Evolutionary conservation across 2,888 invertebrate genomes (phyloP).

Genomic region (Aelia acuminata): DNA sequence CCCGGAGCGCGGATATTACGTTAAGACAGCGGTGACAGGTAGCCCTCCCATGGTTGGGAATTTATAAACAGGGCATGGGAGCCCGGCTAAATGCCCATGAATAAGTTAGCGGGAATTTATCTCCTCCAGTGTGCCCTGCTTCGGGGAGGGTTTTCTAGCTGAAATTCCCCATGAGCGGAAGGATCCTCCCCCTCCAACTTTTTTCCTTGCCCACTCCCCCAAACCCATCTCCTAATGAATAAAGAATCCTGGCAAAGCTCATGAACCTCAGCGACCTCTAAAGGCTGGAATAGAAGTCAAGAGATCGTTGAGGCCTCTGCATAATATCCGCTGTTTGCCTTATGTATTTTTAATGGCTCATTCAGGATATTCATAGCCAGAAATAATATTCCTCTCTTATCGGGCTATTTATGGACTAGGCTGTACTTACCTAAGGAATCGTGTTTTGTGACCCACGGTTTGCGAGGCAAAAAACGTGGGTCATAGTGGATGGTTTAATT

Average conservation of each 20-base stretch:
- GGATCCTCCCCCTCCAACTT: neutral
- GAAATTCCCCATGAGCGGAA: neutral
- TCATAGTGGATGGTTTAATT: too few species aligned
- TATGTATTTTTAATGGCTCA: conserved; percentile 14
- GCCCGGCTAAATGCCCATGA: conserved; percentile 16
- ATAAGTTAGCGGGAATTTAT: conserved; percentile 45
- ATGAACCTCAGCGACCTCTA: neutral
- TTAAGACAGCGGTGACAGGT: conserved; percentile 3
- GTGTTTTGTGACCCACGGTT: too few species aligned
- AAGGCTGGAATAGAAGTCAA: neutral
- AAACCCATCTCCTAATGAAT: neutral
- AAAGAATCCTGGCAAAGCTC: neutral
- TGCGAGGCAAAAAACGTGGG: too few species aligned
- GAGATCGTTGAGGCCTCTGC: neutral
- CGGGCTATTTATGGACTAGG: neutral
- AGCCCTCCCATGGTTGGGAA: neutral
- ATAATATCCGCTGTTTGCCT: neutral
- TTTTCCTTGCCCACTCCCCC: neutral
- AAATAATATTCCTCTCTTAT: neutral
- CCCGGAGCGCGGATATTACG: neutral
- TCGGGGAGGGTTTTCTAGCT: neutral
- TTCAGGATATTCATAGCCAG: neutral
- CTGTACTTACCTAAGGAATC: neutral
- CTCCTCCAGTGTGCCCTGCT: neutral
- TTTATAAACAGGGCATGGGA: conserved; percentile 41